A percentile compares a stretch with the other conserved stretches of the same genome.
Conservation (phyloP, 2,888 invertebrate species). For the Drosophila mimica region DNA sequence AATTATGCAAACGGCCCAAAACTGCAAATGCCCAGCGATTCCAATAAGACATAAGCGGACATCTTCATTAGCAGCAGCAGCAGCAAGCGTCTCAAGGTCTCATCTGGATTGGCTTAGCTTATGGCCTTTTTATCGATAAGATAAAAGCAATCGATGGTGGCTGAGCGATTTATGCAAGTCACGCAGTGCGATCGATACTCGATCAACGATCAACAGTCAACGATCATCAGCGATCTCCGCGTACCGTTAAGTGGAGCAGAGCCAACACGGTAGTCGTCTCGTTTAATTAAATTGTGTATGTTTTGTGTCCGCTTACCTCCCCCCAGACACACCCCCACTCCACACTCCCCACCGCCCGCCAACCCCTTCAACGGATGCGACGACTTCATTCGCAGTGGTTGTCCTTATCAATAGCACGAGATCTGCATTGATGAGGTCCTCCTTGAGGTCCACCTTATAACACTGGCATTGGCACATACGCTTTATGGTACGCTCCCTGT, state of each 20-base stretch:
- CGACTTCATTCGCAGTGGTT: constrained; percentile 65
- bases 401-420: constrained; percentile 67
- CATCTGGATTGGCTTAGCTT: not conserved
- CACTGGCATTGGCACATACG: constrained; percentile 61
- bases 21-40: constrained; percentile 5
- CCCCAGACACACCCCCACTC: no score
- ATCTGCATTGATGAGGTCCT: constrained; percentile 60
- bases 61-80: constrained; percentile 60
- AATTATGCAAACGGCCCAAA: constrained; percentile 71
- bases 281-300: constrained; percentile 79
- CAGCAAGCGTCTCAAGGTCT: constrained; percentile 10
- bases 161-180: constrained; percentile 61
- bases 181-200: constrained; percentile 32
- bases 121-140: constrained; percentile 31
- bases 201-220: constrained; percentile 15
- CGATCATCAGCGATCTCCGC: constrained; percentile 6
- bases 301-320: constrained; percentile 35
- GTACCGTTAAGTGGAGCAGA: constrained; percentile 27
- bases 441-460: constrained; percentile 24
- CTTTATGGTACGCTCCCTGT: constrained; percentile 55
- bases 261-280: constrained; percentile 67
- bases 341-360: not conserved
- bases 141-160: constrained; percentile 33
- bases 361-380: constrained; percentile 36
- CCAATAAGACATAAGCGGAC: constrained; percentile 19